Percentiles rank a stretch among this genome's conserved stretches.
These are phyloP conservation scores for Antheraea yamamai DNA, from an alignment of 2,888 invertebrate species.

Conservation along the genomic window DNA sequence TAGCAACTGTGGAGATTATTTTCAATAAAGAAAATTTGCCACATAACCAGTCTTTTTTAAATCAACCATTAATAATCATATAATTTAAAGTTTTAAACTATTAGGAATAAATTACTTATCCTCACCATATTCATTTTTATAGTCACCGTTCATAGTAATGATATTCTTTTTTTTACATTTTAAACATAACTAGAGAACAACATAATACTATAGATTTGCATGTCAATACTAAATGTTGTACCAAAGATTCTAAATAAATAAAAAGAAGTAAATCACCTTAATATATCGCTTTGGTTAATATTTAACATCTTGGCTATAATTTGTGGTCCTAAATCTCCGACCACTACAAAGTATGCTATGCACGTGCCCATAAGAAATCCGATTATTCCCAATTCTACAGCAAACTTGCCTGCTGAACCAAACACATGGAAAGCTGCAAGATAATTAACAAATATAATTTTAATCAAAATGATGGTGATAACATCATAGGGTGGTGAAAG, in stretches of 20 bases:
- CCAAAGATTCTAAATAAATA: not conserved
- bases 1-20: no score
- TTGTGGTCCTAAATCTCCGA: slow-evolving; percentile 97
- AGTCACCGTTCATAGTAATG: no score
- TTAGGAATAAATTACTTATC: not conserved
- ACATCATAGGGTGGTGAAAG: not conserved
- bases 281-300: slow-evolving; percentile 85
- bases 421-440: slow-evolving; percentile 92
- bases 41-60: no score
- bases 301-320: slow-evolving; percentile 91
- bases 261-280: slow-evolving; percentile 71
- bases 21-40: no score
- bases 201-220: not conserved
- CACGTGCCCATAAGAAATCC: slow-evolving; percentile 97
- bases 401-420: slow-evolving; percentile 94
- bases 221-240: not conserved
- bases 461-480: not conserved
- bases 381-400: slow-evolving; percentile 95
- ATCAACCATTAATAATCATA: no score
- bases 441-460: slow-evolving; percentile 22
- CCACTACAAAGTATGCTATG: slow-evolving; percentile 98
- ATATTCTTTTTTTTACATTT: not conserved
- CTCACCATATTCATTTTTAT: not conserved
- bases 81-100: no score
- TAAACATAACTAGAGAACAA: not conserved